Conservation (phyloP, 37 sponge, comb jelly and placozoan species). For the Amphimedon queenslandica region DNA sequence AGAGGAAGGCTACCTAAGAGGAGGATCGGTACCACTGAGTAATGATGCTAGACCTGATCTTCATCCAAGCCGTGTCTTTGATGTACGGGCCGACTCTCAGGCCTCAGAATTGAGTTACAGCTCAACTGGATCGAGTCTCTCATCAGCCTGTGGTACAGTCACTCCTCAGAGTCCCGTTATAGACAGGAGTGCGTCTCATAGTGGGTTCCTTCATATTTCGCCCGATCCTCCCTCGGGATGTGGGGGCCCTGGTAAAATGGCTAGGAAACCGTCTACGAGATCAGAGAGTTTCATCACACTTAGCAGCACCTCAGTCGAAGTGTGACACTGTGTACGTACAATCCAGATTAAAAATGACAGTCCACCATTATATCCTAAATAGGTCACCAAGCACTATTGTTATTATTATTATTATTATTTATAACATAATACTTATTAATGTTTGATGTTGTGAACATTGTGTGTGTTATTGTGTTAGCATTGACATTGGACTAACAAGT, state of each 20-base stretch:
- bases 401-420: neutral
- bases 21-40: conserved; percentile 9
- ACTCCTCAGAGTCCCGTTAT: neutral
- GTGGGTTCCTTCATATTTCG: neutral
- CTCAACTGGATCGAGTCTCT: neutral
- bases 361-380: neutral
- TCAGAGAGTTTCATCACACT: neutral
- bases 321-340: neutral
- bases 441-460: neutral
- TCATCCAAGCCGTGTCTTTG: conserved; percentile 11
- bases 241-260: neutral
- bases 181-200: neutral
- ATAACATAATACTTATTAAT: neutral
- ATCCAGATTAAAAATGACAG: neutral
- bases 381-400: neutral
- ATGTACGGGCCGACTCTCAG: conserved; percentile 13
- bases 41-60: neutral
- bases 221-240: neutral
- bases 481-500: neutral
- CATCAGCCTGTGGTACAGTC: neutral
- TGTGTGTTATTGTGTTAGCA: neutral
- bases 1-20: neutral
- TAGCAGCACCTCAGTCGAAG: conserved; percentile 2
- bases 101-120: conserved; percentile 5
- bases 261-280: neutral